phyloP scores from a whole-genome alignment of 2,888 invertebrate genomes.

The Glomeris marginata region DNA sequence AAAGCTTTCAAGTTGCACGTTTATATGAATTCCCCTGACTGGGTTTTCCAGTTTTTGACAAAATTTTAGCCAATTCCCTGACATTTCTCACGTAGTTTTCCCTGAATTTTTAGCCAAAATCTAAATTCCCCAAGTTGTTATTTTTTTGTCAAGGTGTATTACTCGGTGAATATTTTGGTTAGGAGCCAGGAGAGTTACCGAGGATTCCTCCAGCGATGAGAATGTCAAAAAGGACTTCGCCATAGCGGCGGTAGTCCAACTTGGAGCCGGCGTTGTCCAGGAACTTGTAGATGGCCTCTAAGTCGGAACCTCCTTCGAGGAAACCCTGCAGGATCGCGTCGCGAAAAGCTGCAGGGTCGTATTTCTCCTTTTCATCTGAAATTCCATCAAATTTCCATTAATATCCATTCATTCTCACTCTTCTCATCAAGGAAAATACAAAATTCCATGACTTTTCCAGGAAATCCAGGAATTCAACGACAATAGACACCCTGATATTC shows the following conservation, averaged over 20 bases:
- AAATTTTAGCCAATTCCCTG: no score
- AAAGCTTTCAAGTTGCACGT: no score
- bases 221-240: slow-evolving; percentile 93
- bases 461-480: no score
- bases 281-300: slow-evolving; percentile 90
- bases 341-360: slow-evolving; percentile 96
- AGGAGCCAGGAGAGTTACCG: slow-evolving; percentile 38
- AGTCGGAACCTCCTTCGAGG: slow-evolving; percentile 75
- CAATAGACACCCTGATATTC: not conserved
- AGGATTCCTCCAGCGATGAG: slow-evolving; percentile 93
- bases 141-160: not conserved
- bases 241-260: slow-evolving; percentile 95
- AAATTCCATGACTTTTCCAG: no score
- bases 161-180: not conserved
- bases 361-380: slow-evolving; percentile 98
- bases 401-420: no score
- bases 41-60: no score
- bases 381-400: not conserved
- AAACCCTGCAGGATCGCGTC: slow-evolving; percentile 91
- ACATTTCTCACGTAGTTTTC: no score
- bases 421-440: slow-evolving; percentile 11
- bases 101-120: no score
- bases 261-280: slow-evolving; percentile 89
- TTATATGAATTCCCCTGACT: no score
- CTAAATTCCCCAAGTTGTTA: no score